Conservation (phyloP, 2,797 vertebrate species). For the Sphenodon punctatus region DNA sequence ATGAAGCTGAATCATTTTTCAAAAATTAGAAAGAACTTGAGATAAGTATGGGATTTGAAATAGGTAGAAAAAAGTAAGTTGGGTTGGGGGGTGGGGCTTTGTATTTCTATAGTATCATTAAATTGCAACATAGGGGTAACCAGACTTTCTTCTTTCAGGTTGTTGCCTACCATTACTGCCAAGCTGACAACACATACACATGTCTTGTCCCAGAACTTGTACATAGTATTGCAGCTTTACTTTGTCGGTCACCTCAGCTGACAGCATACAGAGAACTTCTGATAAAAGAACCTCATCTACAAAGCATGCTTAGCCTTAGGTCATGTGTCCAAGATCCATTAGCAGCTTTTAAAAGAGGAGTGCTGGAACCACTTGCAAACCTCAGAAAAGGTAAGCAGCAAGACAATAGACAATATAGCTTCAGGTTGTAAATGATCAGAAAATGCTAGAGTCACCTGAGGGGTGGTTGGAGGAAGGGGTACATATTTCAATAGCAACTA, state of each 20-base stretch:
- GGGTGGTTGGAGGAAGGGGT: too few species aligned
- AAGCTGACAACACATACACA: conserved; percentile 97
- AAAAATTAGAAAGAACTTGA: neutral
- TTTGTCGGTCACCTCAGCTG: conserved; percentile 90
- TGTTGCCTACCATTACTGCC: conserved; percentile 98
- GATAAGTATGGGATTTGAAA: too few species aligned
- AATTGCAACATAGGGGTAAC: neutral
- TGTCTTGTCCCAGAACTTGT: conserved; percentile 97
- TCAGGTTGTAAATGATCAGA: neutral
- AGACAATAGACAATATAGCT: neutral
- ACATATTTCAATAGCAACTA: too few species aligned
- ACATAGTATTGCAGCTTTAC: conserved; percentile 92
- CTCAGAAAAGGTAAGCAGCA: conserved; percentile 86
- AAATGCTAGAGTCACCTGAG: neutral
- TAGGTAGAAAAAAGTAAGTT: too few species aligned
- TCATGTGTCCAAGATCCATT: conserved; percentile 96
- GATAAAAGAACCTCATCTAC: conserved; percentile 88
- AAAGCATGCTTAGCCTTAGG: conserved; percentile 94
- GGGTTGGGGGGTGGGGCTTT: too few species aligned
- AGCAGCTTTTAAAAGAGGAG: conserved; percentile 89
- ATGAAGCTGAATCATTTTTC: neutral
- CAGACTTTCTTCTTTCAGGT: conserved; percentile 77
- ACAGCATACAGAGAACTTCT: conserved; percentile 90
- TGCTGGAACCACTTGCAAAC: conserved; percentile 88
- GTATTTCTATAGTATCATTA: neutral